phyloP scores from a whole-genome alignment of 2,888 invertebrate species.

The Plebejus anna region DNA sequence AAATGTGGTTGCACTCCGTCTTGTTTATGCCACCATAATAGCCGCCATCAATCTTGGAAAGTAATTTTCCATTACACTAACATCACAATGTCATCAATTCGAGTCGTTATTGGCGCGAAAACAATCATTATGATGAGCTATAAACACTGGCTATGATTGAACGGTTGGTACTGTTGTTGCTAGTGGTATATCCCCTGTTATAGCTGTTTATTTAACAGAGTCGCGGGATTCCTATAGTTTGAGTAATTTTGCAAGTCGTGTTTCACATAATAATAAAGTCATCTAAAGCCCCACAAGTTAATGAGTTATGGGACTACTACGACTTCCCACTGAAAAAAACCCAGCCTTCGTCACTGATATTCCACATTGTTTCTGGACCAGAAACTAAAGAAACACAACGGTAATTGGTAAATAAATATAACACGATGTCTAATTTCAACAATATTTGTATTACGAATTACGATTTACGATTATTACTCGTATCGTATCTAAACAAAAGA shows the following conservation, averaged over 20 bases:
- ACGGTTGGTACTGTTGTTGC: neutral
- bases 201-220: neutral
- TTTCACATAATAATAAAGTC: no score
- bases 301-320: no score
- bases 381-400: neutral
- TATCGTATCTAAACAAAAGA: neutral
- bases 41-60: conserved; percentile 20
- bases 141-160: neutral
- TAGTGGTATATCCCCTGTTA: neutral
- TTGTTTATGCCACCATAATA: conserved; percentile 9
- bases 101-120: conserved; percentile 22
- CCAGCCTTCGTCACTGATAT: no score
- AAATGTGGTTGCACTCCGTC: neutral
- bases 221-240: no score
- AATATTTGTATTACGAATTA: neutral
- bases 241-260: no score
- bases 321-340: no score
- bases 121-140: neutral
- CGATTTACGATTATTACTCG: neutral
- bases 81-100: conserved; percentile 28
- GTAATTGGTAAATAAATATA: neutral
- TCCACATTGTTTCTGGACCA: neutral
- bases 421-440: neutral
- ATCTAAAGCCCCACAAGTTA: no score
- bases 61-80: conserved; percentile 24